Conservation (phyloP, 2,113 vertebrate genomes). For the Pica pica region DNA sequence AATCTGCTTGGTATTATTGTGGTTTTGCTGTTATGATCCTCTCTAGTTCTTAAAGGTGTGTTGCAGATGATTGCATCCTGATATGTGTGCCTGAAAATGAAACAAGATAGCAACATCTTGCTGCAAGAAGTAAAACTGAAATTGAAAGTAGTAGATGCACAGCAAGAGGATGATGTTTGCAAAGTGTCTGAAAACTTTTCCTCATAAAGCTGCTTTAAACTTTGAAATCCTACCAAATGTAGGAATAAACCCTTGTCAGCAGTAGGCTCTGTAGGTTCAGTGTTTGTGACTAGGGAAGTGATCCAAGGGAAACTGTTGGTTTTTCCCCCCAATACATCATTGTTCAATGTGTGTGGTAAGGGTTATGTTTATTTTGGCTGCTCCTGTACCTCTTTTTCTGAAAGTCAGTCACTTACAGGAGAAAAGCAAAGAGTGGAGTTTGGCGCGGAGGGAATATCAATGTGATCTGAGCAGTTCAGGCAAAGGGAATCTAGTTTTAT, state of each 20-base stretch:
- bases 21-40: not conserved
- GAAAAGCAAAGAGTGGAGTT: not conserved
- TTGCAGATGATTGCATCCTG: slow-evolving; percentile 32
- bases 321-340: not conserved
- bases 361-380: not conserved
- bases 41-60: not conserved
- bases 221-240: not conserved
- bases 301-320: not conserved
- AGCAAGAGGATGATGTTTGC: not conserved
- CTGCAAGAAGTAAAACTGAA: not conserved
- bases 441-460: not conserved
- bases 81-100: slow-evolving; percentile 4
- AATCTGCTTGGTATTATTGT: not conserved
- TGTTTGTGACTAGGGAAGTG: not conserved
- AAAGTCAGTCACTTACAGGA: not conserved
- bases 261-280: not conserved
- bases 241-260: not conserved
- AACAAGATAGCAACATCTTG: not conserved
- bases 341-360: not conserved
- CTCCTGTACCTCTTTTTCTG: not conserved
- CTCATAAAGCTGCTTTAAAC: not conserved
- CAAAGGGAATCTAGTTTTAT: not conserved
- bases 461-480: not conserved
- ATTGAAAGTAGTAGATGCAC: not conserved
- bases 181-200: not conserved